phyloP scores from a whole-genome alignment of 2,888 invertebrate genomes.

The Phrixothrix hirtus region DNA sequence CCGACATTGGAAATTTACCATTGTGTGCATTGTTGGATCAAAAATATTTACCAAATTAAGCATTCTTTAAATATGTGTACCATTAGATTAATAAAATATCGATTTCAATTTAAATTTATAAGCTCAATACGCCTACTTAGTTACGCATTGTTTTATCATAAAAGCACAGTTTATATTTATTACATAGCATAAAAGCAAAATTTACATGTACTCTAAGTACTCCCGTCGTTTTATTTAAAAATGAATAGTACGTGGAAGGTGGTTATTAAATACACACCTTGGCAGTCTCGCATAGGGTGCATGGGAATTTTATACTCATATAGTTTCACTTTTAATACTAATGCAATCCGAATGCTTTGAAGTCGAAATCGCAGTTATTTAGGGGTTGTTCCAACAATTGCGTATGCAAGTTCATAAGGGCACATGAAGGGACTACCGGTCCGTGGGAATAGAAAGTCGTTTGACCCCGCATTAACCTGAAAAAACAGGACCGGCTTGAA shows the following conservation, averaged over 20 bases:
- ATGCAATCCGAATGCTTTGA: slow-evolving; percentile 23
- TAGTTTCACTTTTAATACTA: slow-evolving; percentile 17
- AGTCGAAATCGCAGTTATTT: slow-evolving; percentile 23
- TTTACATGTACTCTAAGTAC: neutral
- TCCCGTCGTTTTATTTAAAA: neutral
- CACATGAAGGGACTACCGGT: slow-evolving; percentile 22
- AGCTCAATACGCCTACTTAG: no score
- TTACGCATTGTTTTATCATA: no score
- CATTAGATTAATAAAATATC: no score
- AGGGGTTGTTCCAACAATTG: slow-evolving; percentile 23
- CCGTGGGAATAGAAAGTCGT: slow-evolving; percentile 27
- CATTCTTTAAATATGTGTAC: no score
- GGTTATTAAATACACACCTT: slow-evolving; percentile 37
- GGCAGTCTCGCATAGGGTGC: slow-evolving; percentile 32
- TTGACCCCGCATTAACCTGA: slow-evolving; percentile 27
- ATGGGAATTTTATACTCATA: slow-evolving; percentile 34
- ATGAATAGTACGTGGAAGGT: slow-evolving; percentile 24
- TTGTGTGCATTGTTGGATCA: no score
- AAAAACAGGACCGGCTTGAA: slow-evolving; percentile 12
- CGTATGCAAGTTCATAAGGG: slow-evolving; percentile 22
- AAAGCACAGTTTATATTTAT: neutral
- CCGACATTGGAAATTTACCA: no score
- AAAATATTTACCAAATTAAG: no score
- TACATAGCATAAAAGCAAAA: slow-evolving; percentile 2
- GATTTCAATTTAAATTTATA: no score